Evolutionary conservation across 2,113 vertebrate genomes (phyloP).

Genomic region (Pterocles burchelli): DNA sequence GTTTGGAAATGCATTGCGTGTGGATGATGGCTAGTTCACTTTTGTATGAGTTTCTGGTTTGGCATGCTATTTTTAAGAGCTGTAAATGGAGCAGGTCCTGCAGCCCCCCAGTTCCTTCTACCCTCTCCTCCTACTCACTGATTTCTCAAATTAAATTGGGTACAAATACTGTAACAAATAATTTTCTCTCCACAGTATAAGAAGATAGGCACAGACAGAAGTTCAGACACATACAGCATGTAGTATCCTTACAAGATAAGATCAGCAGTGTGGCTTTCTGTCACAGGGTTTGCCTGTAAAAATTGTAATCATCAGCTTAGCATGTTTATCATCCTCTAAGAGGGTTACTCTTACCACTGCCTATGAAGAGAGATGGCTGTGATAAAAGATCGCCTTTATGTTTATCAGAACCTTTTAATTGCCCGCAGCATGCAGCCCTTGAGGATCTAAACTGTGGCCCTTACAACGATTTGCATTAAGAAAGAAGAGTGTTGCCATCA

Average conservation of each 20-base stretch:
- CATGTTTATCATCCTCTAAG: not conserved
- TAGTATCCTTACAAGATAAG: not conserved
- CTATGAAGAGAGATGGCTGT: not conserved
- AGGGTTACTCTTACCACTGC: not conserved
- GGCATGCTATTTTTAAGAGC: conserved; percentile 44
- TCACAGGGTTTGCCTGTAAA: conserved; percentile 22
- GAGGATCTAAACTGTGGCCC: not conserved
- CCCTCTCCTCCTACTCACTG: not conserved
- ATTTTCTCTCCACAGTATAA: conserved; percentile 7
- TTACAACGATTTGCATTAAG: not conserved
- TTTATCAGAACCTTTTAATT: conserved; percentile 45
- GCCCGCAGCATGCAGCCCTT: not conserved
- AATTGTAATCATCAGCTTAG: conserved; percentile 8
- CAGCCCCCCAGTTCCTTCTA: not conserved
- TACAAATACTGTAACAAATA: conserved; percentile 45
- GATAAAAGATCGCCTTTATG: not conserved
- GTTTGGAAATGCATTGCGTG: conserved; percentile 43
- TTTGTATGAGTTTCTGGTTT: conserved; percentile 35
- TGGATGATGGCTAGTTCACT: conserved; percentile 11
- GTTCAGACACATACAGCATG: not conserved
- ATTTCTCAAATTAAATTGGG: conserved; percentile 55
- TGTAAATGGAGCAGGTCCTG: conserved; percentile 36
- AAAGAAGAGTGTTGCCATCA: not conserved
- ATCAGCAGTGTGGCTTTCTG: not conserved
- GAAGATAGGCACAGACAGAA: not conserved